Percentiles rank a stretch among this genome's conserved stretches.
Conservation (phyloP, 2,797 vertebrate genomes). For the Mastacembelus armatus region DNA sequence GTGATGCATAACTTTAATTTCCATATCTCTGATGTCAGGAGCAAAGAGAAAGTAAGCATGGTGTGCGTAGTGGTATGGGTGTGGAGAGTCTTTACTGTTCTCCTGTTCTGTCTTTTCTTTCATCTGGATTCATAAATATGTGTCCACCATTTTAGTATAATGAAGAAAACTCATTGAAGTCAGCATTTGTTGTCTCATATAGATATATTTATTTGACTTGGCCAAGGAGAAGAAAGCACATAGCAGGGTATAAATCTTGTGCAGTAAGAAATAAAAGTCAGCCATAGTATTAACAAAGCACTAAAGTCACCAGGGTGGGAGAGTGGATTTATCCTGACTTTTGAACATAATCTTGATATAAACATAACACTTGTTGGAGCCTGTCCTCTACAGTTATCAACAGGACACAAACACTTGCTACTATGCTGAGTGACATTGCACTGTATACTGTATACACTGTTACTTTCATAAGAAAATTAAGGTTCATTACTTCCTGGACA, state of each 20-base stretch:
- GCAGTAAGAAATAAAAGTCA: not conserved
- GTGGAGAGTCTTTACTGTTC: too few species aligned
- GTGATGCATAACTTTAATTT: not conserved
- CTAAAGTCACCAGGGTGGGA: not conserved
- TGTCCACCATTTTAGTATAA: not conserved
- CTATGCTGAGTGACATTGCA: too few species aligned
- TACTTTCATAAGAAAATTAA: too few species aligned
- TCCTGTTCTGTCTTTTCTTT: too few species aligned
- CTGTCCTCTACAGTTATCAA: not conserved
- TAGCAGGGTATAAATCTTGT: not conserved
- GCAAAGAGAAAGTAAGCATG: not conserved
- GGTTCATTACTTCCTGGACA: too few species aligned
- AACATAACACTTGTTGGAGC: not conserved
- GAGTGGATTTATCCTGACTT: conserved; percentile 10
- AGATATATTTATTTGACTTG: not conserved
- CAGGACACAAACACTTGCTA: too few species aligned
- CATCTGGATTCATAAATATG: not conserved
- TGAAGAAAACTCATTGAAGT: not conserved
- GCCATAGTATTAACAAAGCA: not conserved
- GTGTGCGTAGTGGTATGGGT: not conserved
- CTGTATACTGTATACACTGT: too few species aligned
- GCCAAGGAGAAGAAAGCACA: not conserved
- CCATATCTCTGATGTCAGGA: not conserved
- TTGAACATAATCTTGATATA: conserved; percentile 10
- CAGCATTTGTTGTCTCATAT: not conserved